Conservation (phyloP, 2,797 vertebrate genomes). For the Chiroxiphia lanceolata region DNA sequence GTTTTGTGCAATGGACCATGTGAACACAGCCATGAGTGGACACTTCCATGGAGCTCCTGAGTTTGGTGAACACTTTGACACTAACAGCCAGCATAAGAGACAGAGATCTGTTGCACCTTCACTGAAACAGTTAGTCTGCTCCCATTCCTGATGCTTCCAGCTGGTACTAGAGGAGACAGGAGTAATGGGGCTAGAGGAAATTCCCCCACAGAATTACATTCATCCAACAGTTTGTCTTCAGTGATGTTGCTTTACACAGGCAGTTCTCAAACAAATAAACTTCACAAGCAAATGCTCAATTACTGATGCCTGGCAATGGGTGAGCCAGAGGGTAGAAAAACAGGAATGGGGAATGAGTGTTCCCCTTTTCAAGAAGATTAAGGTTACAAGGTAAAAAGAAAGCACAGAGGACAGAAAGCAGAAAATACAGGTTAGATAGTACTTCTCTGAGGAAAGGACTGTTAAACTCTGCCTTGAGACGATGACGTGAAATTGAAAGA, state of each 20-base stretch:
- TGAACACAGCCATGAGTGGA: background rate
- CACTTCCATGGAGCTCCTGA: background rate
- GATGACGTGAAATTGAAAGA: background rate
- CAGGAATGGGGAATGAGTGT: background rate
- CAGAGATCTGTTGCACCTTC: background rate
- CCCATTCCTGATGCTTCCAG: background rate
- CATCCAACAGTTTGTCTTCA: background rate
- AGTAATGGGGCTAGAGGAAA: background rate
- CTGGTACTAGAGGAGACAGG: background rate
- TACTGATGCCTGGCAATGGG: background rate
- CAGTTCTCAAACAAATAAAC: background rate
- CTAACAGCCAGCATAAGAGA: background rate
- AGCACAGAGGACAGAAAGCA: background rate
- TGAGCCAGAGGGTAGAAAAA: background rate
- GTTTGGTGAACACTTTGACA: background rate
- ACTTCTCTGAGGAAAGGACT: background rate
- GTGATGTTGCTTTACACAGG: background rate
- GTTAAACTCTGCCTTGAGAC: background rate
- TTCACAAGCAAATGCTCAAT: background rate
- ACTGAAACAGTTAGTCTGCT: background rate
- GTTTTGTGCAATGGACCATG: background rate
- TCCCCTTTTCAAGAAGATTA: background rate
- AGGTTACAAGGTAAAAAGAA: background rate
- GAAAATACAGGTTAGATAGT: background rate
- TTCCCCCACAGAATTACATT: background rate